These are phyloP conservation scores for Melanerpes formicivorus DNA, from an alignment of 2,113 vertebrate genomes.

Conservation along the genomic window DNA sequence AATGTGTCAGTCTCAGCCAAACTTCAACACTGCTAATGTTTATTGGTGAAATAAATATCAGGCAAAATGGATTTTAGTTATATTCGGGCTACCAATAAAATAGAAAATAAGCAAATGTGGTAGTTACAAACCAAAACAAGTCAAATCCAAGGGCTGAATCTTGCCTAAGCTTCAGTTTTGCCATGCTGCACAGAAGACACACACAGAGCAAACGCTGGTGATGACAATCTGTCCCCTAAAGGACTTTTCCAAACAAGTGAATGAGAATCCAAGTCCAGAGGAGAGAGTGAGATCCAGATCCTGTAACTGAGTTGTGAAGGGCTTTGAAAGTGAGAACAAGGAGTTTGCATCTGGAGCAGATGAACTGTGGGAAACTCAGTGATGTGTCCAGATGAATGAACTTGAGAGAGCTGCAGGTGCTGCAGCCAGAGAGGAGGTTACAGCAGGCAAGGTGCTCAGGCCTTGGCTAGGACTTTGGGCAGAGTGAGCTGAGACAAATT, in stretches of 20 bases:
- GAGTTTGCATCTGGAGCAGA: background rate
- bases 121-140: no score
- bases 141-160: no score
- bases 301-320: background rate
- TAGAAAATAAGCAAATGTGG: no score
- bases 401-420: background rate
- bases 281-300: background rate
- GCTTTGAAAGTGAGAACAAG: background rate
- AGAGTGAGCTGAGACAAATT: background rate
- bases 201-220: no score
- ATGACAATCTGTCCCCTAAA: background rate
- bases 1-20: background rate
- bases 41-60: background rate
- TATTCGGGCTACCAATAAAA: no score
- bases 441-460: background rate
- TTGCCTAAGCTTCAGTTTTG: no score
- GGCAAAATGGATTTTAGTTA: no score
- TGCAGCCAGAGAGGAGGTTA: background rate
- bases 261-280: background rate
- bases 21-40: background rate
- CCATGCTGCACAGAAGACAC: no score
- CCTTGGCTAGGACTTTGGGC: conserved; percentile 2
- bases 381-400: background rate
- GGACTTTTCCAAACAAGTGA: background rate
- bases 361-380: background rate